Conservation (phyloP, 2,113 vertebrate species). For the cattle (Bos taurus) region ARS-UCD2.0 NC_037335.1:90228001-90228500, state of each 20-base stretch:
- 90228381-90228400: not conserved
- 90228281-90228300: not conserved
- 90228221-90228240: not conserved
- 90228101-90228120: not conserved
- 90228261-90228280: not conserved
- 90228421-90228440: constrained; percentile 9
- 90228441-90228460: not conserved
- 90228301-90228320: not conserved
- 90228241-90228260: fast-evolving
- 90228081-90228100: not conserved
- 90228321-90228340: not conserved
- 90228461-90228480: not conserved
- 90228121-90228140: not conserved
- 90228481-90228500: not conserved
- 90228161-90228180: not conserved
- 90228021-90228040: not conserved
- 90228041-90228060: not conserved
- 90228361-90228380: not conserved
- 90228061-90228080: not conserved
- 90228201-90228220: not conserved
- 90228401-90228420: not conserved
- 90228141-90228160: not conserved
- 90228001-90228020: not conserved
- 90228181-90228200: not conserved
- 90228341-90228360: not conserved